These are phyloP conservation scores for Rhabdomys pumilio DNA, from an alignment of 2,797 vertebrate species.

Conservation along the genomic window DNA sequence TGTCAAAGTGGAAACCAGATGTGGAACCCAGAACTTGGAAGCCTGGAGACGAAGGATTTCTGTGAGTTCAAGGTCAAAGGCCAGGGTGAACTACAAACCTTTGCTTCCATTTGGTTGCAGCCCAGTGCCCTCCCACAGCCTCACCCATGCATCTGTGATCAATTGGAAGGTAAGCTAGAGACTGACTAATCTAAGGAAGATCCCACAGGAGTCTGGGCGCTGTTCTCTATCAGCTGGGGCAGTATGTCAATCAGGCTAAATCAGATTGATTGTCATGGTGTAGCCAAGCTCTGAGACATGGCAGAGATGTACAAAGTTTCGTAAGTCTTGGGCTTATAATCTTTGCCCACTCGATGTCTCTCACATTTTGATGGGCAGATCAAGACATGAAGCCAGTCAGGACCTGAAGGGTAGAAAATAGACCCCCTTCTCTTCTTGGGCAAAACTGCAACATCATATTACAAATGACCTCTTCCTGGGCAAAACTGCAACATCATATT, in stretches of 20 bases:
- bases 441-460: not conserved
- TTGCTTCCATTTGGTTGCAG: not conserved
- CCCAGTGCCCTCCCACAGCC: not conserved
- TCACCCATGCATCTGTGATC: not conserved
- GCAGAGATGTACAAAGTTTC: not conserved
- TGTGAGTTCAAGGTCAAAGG: not conserved
- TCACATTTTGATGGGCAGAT: not conserved
- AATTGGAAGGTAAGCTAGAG: not conserved
- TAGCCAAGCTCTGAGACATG: not conserved
- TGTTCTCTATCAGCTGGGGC: not conserved
- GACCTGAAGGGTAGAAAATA: not conserved
- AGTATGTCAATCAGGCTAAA: not conserved
- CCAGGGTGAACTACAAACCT: not conserved
- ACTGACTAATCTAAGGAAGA: not conserved
- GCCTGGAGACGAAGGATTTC: not conserved
- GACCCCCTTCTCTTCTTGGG: not conserved
- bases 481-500: not conserved
- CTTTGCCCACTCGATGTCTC: not conserved
- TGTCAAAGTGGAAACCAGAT: not conserved
- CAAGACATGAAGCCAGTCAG: not conserved
- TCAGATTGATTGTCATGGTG: not conserved
- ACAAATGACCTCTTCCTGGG: not conserved
- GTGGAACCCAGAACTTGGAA: not conserved
- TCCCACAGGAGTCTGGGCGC: not conserved
- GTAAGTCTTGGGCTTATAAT: not conserved